Base-by-base conservation (phyloP, 2,888 invertebrate genomes). In the Idaea straminata region DNA sequence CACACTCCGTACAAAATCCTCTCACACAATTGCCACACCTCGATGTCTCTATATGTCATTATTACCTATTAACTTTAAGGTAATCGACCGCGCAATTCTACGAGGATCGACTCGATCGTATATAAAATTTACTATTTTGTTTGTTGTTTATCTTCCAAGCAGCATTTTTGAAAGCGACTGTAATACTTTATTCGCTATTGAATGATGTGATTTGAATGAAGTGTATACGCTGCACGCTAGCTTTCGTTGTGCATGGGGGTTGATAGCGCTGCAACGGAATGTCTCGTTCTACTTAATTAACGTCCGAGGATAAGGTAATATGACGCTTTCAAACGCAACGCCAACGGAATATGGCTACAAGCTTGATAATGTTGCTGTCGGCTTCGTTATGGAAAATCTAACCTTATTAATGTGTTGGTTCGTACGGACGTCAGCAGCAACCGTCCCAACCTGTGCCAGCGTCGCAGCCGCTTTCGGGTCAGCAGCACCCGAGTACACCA, bases 371-470 rank as follows among this genome's bases (percentile, higher is more conserved):
- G 84, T 92, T 92, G 92, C 92, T 92, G 83, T 85, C 87, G 85
- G 91, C 88, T 91, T 91, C 82, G 78, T 87, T 83, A 91, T 88
- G 91, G 92, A 92, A 92, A 92, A 92, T 92, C 92, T 92, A 92
- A 92, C 92, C 92, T 92, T 91, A 92, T 92, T 92, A 92, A 92
- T 92, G 92, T 92, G 91, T 92, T 92, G 92, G 92, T 92, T 87
- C 92, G 92, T 92, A 92, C 92, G 92, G 92, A 92, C 92, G 92
- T 92, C 92, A 92, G 92, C 92, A 93, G 92, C 92, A 92, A 92
- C 89, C 91, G 90, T 91, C 91, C 89, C 93, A 92, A 91, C 91
- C 89, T 85, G 86, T 87, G 85, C 91, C 88, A 88, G 89, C 88
- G 87, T 91, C 91, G 88, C 93, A 93, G 87, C 92, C 85, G 89